These are phyloP conservation scores for Helicorthomorpha holstii DNA, from an alignment of 1,140 invertebrate species.

Conservation along the genomic window DNA sequence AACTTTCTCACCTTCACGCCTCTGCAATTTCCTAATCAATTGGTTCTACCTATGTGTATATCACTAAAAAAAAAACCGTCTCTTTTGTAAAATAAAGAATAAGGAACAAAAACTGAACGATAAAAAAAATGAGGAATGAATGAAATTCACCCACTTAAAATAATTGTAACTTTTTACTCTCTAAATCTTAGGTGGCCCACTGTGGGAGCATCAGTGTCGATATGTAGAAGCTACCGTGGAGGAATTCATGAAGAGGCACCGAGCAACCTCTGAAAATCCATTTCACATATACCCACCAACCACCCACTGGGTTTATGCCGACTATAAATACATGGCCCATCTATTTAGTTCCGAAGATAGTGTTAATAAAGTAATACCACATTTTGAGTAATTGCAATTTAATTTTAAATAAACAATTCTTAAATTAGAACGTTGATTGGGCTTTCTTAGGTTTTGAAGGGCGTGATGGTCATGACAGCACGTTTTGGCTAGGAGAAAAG, in stretches of 20 bases:
- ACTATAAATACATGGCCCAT: constrained; percentile 63
- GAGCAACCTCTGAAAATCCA: background rate
- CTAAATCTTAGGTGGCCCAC: too few relatives aligned
- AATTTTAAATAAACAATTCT: constrained; percentile 15
- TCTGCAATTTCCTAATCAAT: too few relatives aligned
- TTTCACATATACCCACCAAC: too few relatives aligned
- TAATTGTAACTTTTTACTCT: too few relatives aligned
- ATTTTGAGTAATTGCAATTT: constrained; percentile 5
- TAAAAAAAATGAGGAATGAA: too few relatives aligned
- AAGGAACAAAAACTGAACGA: too few relatives aligned
- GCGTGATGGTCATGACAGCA: constrained; percentile 46
- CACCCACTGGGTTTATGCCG: constrained; percentile 52
- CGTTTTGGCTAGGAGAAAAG: constrained; percentile 74
- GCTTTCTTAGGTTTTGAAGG: constrained; percentile 51
- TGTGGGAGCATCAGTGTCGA: constrained; percentile 52
- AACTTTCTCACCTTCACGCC: background rate
- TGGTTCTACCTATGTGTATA: too few relatives aligned
- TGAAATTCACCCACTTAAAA: too few relatives aligned
- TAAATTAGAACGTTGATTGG: constrained; percentile 48
- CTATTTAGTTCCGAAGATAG: constrained; percentile 42
- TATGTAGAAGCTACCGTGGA: constrained; percentile 35
- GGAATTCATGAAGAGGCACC: constrained; percentile 37
- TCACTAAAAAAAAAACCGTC: too few relatives aligned
- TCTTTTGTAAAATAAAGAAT: too few relatives aligned
- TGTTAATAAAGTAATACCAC: constrained; percentile 32